Evolutionary conservation across 2,888 invertebrate genomes (phyloP).

Genomic region (Thelaira solivaga): DNA sequence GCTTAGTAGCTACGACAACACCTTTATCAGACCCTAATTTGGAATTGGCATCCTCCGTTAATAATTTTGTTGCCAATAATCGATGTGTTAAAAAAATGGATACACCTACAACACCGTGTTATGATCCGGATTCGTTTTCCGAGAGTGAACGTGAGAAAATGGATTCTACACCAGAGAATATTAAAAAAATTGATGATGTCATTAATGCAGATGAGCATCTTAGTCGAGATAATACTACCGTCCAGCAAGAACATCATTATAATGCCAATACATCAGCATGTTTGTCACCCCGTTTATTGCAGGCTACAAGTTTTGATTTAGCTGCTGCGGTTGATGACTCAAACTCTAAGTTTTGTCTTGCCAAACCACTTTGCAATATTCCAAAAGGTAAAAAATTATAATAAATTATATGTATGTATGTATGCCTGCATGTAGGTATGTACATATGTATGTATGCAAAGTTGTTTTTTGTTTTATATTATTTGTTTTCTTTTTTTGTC

Average conservation of each 20-base stretch:
- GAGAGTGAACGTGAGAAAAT: slow-evolving; percentile 75
- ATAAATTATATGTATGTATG: slow-evolving; percentile 44
- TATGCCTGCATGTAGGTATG: too few species aligned
- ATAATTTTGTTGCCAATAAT: slow-evolving; percentile 39
- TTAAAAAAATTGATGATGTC: slow-evolving; percentile 77
- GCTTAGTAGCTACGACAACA: slow-evolving; percentile 35
- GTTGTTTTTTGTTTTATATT: slow-evolving; percentile 15
- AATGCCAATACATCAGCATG: slow-evolving; percentile 46
- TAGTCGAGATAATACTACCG: slow-evolving; percentile 28
- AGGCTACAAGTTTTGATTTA: slow-evolving; percentile 65
- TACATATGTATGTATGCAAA: too few species aligned
- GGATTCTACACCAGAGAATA: slow-evolving; percentile 76
- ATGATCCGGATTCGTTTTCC: slow-evolving; percentile 66
- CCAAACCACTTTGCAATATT: slow-evolving; percentile 68
- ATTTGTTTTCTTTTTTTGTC: slow-evolving; percentile 59
- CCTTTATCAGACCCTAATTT: slow-evolving; percentile 34
- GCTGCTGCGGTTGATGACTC: slow-evolving; percentile 72
- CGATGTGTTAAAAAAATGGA: slow-evolving; percentile 32
- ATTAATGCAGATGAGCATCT: slow-evolving; percentile 65
- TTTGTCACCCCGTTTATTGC: slow-evolving; percentile 51
- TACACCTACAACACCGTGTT: slow-evolving; percentile 45
- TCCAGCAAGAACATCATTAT: slow-evolving; percentile 52
- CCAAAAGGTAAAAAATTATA: slow-evolving; percentile 69
- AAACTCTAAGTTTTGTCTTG: slow-evolving; percentile 70
- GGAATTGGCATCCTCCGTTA: slow-evolving; percentile 32